phyloP scores from a whole-genome alignment of 2,113 vertebrate genomes.

The Lampris megalopsis region DNA sequence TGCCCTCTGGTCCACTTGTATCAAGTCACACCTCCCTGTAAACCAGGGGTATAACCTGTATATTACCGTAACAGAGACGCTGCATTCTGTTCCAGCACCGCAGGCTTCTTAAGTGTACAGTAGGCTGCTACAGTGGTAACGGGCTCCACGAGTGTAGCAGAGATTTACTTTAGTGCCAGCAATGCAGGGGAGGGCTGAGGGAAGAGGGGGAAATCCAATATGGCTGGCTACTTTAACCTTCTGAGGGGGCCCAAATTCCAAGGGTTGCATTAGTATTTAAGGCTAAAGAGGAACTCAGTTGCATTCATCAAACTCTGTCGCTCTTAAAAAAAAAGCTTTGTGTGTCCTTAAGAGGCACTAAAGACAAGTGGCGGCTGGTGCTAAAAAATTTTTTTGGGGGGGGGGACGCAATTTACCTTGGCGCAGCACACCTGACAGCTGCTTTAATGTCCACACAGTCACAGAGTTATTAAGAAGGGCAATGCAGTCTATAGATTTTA shows the following conservation, averaged over 20 bases:
- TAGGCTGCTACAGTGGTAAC: slow-evolving; percentile 10
- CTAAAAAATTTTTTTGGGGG: too few species aligned
- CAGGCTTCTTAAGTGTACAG: slow-evolving; percentile 6
- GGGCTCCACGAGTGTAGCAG: not conserved
- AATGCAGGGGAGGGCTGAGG: slow-evolving; percentile 19
- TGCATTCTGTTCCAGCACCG: not conserved
- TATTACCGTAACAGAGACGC: not conserved
- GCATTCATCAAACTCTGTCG: too few species aligned
- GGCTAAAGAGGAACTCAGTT: not conserved
- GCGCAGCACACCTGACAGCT: too few species aligned
- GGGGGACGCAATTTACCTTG: too few species aligned
- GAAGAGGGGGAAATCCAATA: slow-evolving; percentile 44
- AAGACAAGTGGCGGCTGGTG: too few species aligned
- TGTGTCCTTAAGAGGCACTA: too few species aligned
- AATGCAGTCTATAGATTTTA: too few species aligned
- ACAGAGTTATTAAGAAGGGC: too few species aligned
- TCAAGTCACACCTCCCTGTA: not conserved
- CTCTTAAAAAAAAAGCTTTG: too few species aligned
- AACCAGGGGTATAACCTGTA: slow-evolving; percentile 13
- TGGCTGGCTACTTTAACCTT: slow-evolving; percentile 22
- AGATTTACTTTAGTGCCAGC: slow-evolving; percentile 43
- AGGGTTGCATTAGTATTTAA: slow-evolving; percentile 37
- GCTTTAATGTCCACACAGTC: too few species aligned
- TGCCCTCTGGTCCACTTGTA: not conserved
- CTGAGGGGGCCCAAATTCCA: slow-evolving; percentile 70